These are phyloP conservation scores for Notothenia coriiceps DNA, from an alignment of 2,113 vertebrate genomes.

Conservation along the genomic window DNA sequence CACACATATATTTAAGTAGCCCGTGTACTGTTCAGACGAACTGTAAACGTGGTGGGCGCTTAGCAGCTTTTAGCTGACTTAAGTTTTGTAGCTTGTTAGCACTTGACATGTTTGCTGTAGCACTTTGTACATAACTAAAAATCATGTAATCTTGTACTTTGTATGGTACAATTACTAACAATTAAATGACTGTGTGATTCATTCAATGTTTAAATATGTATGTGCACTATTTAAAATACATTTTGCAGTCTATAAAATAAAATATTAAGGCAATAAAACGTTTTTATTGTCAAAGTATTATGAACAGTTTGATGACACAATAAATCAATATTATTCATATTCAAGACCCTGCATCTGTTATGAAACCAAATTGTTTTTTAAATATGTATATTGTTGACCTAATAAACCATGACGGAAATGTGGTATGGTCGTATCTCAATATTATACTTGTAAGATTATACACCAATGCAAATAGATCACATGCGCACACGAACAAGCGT, in stretches of 20 bases:
- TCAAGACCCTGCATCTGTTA: neutral
- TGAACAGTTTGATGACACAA: neutral
- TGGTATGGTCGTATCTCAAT: neutral
- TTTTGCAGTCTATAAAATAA: neutral
- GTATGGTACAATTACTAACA: neutral
- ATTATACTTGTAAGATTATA: conserved; percentile 23
- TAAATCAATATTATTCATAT: neutral
- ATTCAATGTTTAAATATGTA: neutral
- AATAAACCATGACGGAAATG: neutral
- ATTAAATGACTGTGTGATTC: neutral
- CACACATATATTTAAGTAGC: neutral
- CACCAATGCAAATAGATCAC: conserved; percentile 4
- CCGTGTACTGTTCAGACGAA: neutral
- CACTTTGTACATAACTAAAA: conserved; percentile 3
- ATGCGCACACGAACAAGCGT: conserved; percentile 2
- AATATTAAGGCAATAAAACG: conserved; percentile 9
- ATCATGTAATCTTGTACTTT: neutral
- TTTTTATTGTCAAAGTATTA: neutral
- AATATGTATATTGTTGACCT: neutral
- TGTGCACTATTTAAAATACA: neutral
- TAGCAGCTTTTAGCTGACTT: neutral
- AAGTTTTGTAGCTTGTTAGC: neutral
- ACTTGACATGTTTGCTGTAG: neutral
- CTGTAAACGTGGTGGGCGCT: neutral
- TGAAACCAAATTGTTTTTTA: neutral